Base-by-base conservation (phyloP, 2,888 invertebrate species). In the Miltochrista miniata region DNA sequence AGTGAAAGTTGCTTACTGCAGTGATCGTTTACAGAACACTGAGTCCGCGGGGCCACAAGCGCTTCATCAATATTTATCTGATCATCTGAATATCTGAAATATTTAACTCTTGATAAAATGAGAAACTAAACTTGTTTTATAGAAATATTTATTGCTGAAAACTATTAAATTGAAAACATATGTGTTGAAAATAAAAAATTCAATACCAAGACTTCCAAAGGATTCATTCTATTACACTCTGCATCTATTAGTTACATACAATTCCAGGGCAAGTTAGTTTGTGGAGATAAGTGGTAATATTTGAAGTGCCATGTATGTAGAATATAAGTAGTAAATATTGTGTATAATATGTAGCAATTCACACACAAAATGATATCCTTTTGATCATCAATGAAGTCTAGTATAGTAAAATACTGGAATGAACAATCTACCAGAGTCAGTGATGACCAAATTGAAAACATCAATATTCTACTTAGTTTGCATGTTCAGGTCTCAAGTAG, bases 151-250 rank as follows among this genome's bases (percentile, higher is more conserved):
- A 40, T 30, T 30, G 50, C 46, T 49, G 48, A 53, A 30, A 48
- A 43, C 51, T 54, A 59, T 51, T 51, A 56, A 59, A 66, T 54
- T 50, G 18, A 56, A 61, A 56, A 51, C 40, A 43, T 42, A 57
- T 54, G 56, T 61, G 54, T 48, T 61, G 53, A 48, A 64, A 55
- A 48, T 15, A 1, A 18, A 12, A 49, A 49, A 55, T 58, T 60
- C 56, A 61, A 59, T 54, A 65, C 66, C 54, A 59, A 64, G 57
- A 38, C 0, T 38, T n/a, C 36, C 14, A 24, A 24, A 24, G 5
- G 18, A 24, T 24, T 5, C 18, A 24, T 24, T 24, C 2, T 24
- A 24, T 4, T 24, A 5, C 18, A 24, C 2, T 4, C 18, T 24
- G 18, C 18, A 24, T 18, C 5, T 14, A 12, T 15, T n/a, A 18